A percentile compares a stretch with the other conserved stretches of the same genome.
phyloP scores from a whole-genome alignment of 2,797 vertebrate species.

The Pantherophis alleghaniensis region DNA sequence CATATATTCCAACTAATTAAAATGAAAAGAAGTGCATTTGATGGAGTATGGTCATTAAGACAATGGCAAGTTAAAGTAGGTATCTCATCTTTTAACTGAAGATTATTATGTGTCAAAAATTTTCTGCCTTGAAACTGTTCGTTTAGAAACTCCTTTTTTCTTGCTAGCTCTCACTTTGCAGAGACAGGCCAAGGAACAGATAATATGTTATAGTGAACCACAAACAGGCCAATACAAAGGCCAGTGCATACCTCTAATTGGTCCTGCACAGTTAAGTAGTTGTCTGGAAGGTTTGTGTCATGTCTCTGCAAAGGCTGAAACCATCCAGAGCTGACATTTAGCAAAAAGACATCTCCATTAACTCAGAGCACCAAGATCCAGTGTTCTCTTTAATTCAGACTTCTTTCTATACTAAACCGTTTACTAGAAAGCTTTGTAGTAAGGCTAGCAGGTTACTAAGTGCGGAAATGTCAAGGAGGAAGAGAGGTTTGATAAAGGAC shows the following conservation, averaged over 20 bases:
- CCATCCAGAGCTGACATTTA: conserved; percentile 54
- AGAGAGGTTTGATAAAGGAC: conserved; percentile 27
- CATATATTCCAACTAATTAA: neutral
- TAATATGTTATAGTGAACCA: conserved; percentile 36
- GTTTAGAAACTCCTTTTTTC: neutral
- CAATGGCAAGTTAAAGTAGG: neutral
- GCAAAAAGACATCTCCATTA: conserved; percentile 63
- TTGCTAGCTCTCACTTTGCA: neutral
- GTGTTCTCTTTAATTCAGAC: conserved; percentile 61
- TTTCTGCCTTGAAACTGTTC: neutral
- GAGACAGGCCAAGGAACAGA: neutral
- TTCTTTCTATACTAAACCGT: conserved; percentile 55
- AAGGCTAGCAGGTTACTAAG: conserved; percentile 53
- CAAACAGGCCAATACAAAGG: conserved; percentile 28
- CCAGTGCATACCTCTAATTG: conserved; percentile 21
- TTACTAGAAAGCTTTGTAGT: conserved; percentile 60
- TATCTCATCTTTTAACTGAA: neutral
- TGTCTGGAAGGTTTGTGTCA: conserved; percentile 48
- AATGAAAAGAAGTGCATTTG: neutral
- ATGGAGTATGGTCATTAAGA: neutral
- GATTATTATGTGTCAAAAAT: neutral
- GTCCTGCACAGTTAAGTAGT: conserved; percentile 5
- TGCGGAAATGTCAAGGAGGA: conserved; percentile 36
- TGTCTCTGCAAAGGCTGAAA: conserved; percentile 30
- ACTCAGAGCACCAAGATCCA: conserved; percentile 35